Evolutionary conservation across 1,140 invertebrate genomes (phyloP), one percentile per base, ranked within the genome.

Genomic region (Drosophila tristis): DNA sequence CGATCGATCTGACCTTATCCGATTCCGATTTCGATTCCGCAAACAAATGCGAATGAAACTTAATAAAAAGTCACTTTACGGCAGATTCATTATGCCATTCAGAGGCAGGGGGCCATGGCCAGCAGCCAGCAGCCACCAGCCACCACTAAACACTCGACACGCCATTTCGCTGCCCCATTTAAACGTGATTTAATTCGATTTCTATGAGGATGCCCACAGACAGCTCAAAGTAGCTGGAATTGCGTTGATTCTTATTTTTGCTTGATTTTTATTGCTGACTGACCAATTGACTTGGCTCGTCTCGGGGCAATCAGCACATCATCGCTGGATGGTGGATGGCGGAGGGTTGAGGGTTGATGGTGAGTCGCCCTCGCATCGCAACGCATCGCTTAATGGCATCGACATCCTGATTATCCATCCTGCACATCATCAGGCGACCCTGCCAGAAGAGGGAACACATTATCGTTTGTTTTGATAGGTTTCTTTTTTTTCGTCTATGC

Each of bases 381-480:
- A 59, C 66, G 55, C 76, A 60, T 62, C 66, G 55, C 61, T 80
- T 82, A 82, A 87, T 82, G 56, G 70, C 78, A 78, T 75, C 75
- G 58, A 78, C 78, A 63, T 80, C 64, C 74, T 75, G 75, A 87
- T 85, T 85, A 82, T 82, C 79, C 63, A 78, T 79, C 62, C 55
- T 50, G 72, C 80, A 64, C 80, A 78, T 87, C 82, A 78, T 82
- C 68, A 78, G 67, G 54, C 58, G 48, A 51, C 31, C 64, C 43
- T 31, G 56, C 31, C 45, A 63, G 44, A 25, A 20, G 43, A 53
- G 44, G 53, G 39, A 57, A 62, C 54, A 75, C 80, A 89, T 87
- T 89, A 87, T 87, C 82, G 82, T 87, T 89, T 79, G 72, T 89
- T 89, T 87, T 87, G 84, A 87, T 87, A 72, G 84, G 71, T 87